Base-by-base conservation (phyloP, 2,888 invertebrate genomes). In the Polia nebulosa region DNA sequence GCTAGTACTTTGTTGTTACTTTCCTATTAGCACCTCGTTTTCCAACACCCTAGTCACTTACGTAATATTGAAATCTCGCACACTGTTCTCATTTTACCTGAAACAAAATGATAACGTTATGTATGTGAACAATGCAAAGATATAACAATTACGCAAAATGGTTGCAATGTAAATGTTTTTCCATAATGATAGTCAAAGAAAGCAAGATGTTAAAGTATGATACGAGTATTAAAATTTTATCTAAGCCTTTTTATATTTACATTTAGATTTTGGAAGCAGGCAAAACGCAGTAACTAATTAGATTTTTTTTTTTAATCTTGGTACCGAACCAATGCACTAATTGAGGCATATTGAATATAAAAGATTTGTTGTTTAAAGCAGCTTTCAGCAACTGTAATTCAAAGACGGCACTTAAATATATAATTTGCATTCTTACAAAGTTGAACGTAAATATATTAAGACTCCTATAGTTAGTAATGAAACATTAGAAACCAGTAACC, bases 51-150 rank as follows among this genome's bases (percentile, higher is more conserved):
- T 41, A 51, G 27, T 44, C 45, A 75, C 72, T 82, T 82, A 82
- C 80, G 47, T 76, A 82, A 82, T 53, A 34, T 64, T 60, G 67
- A 72, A 74, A 79, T 72, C 71, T 67, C 55, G 69, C 49, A 76
- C 57, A 56, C 34, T 60, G 71, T 55, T 72, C 81, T 66, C 65
- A 76, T 76, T 70, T 82, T 82, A 82, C 82, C 81, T 81, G 83
- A 79, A 82, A 82, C 61, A 58, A 69, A 76, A 72, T 76, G 71
- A 83, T 81, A 79, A 74, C 71, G 41, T 77, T 82, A 81, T 51
- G 34, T 63, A 55, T 71, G 65, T 68, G 44, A 58, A 81, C 55
- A 70, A 64, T 58, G 49, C 27, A 63, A 59, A 63, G 34, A 44
- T 71, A 57, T 36, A 51, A 63, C 27, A 55, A 61, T 72, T 79